A percentile compares a stretch with the other conserved stretches of the same genome.
Conservation (phyloP, 2,797 vertebrate genomes). For the Eleutherodactylus coqui region DNA sequence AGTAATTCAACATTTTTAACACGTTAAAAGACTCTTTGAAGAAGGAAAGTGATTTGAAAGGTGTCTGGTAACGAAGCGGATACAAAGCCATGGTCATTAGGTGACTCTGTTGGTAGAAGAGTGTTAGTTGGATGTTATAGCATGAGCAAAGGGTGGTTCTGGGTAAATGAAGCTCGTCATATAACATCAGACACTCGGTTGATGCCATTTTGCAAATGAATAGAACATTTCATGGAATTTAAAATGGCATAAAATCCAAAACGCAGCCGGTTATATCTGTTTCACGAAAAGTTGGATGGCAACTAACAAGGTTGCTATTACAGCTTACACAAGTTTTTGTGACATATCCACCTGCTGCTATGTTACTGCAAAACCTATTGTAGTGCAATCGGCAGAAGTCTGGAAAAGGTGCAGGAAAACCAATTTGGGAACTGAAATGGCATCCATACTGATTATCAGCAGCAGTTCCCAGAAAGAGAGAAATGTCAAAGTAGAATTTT, state of each 20-base stretch:
- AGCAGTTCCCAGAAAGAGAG: too few species aligned
- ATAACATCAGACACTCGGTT: background rate
- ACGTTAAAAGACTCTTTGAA: slow-evolving; percentile 15
- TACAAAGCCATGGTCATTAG: background rate
- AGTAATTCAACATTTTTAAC: slow-evolving; percentile 12
- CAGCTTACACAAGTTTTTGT: background rate
- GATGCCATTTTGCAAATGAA: background rate
- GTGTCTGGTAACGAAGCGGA: background rate
- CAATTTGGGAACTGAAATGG: background rate
- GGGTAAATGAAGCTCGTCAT: background rate
- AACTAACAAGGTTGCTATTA: background rate
- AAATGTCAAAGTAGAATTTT: too few species aligned
- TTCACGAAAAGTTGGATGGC: background rate
- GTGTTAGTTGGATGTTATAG: background rate
- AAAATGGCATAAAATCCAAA: background rate
- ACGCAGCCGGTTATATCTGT: background rate
- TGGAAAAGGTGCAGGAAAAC: background rate
- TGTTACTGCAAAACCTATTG: background rate
- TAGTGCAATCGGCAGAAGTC: too few species aligned
- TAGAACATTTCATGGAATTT: background rate
- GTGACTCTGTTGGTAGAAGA: background rate
- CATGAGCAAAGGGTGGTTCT: background rate
- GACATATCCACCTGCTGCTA: too few species aligned
- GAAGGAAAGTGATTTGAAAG: slow-evolving; percentile 17
- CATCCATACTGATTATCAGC: too few species aligned